A percentile compares a stretch with the other conserved stretches of the same genome.
Conservation (phyloP, 2,888 invertebrate genomes). For the Tachystola acroxantha region DNA sequence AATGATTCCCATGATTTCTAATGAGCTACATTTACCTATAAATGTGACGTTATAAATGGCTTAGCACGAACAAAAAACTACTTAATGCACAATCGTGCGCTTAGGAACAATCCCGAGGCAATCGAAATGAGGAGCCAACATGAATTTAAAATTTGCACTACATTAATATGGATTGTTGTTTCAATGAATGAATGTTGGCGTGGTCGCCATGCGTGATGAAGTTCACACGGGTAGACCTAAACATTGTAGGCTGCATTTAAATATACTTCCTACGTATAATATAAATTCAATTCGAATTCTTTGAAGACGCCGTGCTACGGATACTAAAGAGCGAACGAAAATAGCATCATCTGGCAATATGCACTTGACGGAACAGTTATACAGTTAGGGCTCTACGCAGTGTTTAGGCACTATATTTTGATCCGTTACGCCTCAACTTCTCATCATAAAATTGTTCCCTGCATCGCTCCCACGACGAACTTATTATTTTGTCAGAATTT, state of each 20-base stretch:
- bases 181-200: slow-evolving; percentile 75
- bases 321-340: slow-evolving; percentile 60
- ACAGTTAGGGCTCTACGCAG: too few relatives aligned
- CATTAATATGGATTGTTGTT: slow-evolving; percentile 77
- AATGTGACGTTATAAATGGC: slow-evolving; percentile 64
- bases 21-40: slow-evolving; percentile 54
- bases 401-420: too few relatives aligned
- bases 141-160: slow-evolving; percentile 77
- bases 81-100: slow-evolving; percentile 73
- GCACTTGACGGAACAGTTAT: slow-evolving; percentile 44
- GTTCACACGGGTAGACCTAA: slow-evolving; percentile 74
- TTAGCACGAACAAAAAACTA: slow-evolving; percentile 65
- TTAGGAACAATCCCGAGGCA: slow-evolving; percentile 63
- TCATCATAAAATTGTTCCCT: too few relatives aligned
- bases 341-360: slow-evolving; percentile 65
- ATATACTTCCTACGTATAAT: slow-evolving; percentile 76
- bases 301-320: slow-evolving; percentile 68
- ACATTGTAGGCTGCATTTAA: slow-evolving; percentile 74
- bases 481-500: too few relatives aligned
- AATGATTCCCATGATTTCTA: slow-evolving; percentile 47
- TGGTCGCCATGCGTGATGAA: slow-evolving; percentile 74
- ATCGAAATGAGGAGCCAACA: slow-evolving; percentile 67
- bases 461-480: too few relatives aligned
- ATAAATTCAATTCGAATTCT: slow-evolving; percentile 71
- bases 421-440: too few relatives aligned